phyloP scores from a whole-genome alignment of 2,888 invertebrate species.

The Agrotis puta region DNA sequence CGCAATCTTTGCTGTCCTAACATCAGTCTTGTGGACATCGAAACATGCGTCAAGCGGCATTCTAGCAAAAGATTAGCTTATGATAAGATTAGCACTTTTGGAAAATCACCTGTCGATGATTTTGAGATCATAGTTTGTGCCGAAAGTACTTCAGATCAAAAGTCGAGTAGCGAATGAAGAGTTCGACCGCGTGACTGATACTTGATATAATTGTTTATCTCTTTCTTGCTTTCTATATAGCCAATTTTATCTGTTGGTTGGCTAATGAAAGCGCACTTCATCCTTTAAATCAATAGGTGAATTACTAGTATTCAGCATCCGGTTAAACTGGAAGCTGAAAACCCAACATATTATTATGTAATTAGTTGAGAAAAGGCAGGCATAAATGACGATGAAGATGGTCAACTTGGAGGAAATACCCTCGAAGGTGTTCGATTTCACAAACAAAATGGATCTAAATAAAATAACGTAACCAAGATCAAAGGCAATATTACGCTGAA shows the following conservation, averaged over 20 bases:
- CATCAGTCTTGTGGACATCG: constrained; percentile 22
- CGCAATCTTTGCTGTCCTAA: constrained; percentile 39
- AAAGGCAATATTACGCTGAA: constrained; percentile 12
- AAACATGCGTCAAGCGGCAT: constrained; percentile 9
- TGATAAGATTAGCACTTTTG: constrained; percentile 36
- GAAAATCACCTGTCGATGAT: constrained; percentile 23
- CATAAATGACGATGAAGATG: not conserved
- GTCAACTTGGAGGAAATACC: not conserved
- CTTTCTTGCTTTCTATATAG: too few relatives aligned
- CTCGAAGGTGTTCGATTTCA: not conserved
- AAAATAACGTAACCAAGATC: not conserved
- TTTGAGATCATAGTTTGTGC: constrained; percentile 21
- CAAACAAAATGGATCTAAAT: not conserved
- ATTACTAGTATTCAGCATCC: too few relatives aligned
- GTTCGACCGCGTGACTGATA: constrained; percentile 32
- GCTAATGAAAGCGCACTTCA: too few relatives aligned
- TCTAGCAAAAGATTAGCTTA: constrained; percentile 23
- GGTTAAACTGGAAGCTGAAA: too few relatives aligned
- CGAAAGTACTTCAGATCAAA: constrained; percentile 22
- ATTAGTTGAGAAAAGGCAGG: too few relatives aligned
- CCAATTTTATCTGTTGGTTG: too few relatives aligned
- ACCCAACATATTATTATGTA: too few relatives aligned
- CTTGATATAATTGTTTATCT: too few relatives aligned
- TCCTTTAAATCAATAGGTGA: too few relatives aligned
- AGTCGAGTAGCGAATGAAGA: not conserved